A percentile compares a stretch with the other conserved stretches of the same genome.
phyloP scores from a whole-genome alignment of 2,888 invertebrate genomes.

The Blastobasis lacticolella region DNA sequence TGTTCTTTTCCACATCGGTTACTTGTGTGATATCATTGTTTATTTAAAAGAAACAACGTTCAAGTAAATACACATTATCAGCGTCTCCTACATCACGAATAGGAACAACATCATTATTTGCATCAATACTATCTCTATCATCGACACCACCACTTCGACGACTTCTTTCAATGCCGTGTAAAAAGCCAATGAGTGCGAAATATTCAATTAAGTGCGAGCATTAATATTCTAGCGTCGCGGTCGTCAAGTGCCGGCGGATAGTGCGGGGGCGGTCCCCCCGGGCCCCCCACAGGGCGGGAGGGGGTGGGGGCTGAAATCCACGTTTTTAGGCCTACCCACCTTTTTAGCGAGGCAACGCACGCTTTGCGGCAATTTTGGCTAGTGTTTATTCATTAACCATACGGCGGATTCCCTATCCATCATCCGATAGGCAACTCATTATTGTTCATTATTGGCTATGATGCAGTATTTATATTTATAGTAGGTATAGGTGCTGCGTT shows the following conservation, averaged over 20 bases:
- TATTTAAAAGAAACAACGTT: no score
- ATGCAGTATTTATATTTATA: no score
- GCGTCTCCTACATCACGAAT: no score
- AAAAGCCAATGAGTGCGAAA: constrained; percentile 52
- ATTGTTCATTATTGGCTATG: no score
- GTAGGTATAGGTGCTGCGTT: no score
- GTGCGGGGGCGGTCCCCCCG: constrained; percentile 33
- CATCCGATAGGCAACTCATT: no score
- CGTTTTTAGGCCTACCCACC: constrained; percentile 69
- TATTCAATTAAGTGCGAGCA: constrained; percentile 61
- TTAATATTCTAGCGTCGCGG: constrained; percentile 67
- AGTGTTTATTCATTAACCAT: constrained; percentile 29
- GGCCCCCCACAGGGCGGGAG: constrained; percentile 20
- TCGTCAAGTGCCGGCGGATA: constrained; percentile 60
- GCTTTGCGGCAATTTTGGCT: constrained; percentile 38
- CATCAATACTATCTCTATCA: no score
- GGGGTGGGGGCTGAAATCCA: constrained; percentile 36
- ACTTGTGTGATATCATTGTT: no score
- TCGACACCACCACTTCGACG: no score
- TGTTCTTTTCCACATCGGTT: no score
- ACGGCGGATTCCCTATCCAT: background rate
- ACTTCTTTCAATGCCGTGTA: background rate
- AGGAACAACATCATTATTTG: no score
- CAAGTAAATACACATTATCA: no score
- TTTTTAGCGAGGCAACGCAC: constrained; percentile 56